Evolutionary conservation across 2,113 vertebrate species (phyloP), one percentile per base, ranked within the genome.

Genomic region (Gadus macrocephalus): DNA sequence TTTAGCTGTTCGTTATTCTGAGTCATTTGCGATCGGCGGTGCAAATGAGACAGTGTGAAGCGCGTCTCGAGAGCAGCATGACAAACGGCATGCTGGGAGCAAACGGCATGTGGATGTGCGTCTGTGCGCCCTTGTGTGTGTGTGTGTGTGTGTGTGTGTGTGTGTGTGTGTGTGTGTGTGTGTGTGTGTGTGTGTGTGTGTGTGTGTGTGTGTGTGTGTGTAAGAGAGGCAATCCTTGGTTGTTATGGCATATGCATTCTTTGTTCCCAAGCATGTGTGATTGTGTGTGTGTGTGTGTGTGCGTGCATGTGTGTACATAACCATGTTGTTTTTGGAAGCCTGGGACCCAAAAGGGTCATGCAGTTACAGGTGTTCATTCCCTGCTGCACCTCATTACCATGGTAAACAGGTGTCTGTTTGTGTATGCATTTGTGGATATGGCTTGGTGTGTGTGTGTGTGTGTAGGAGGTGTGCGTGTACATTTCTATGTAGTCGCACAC

Each of bases 291-390:
- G 42, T 49, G 42, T 14, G 42, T 49, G 42, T 49, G 42, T 49
- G 42, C 11, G 42, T 49, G 42, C 11, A 9, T 49, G 42, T 49
- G 42, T 49, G 42, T 49, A 9, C 11, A 84, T 83, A 80, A 82
- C 65, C 71, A 76, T 66, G 25, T 25, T 25, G 25, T 25, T 1
- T 25, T 25, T 25, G 76, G 74, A 71, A 66, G 64, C 69, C 72
- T 42, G 27, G 17, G 73, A 84, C 81, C 80, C 84, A 80, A 81
- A 78, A 76, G 83, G 85, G 82, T 84, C 62, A 67, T 70, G 69
- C 67, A 61, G 80, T 83, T 86, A 84, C 85, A 88, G 83, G 88
- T 88, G 84, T 87, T 87, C 71, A 2, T 74, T 81, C 81, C 84
- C 77, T 75, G 73, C 71, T 76, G 76, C 72, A 84, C 68, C 74